Base-by-base conservation (phyloP, 2,797 vertebrate species). In the Squalus acanthias region DNA sequence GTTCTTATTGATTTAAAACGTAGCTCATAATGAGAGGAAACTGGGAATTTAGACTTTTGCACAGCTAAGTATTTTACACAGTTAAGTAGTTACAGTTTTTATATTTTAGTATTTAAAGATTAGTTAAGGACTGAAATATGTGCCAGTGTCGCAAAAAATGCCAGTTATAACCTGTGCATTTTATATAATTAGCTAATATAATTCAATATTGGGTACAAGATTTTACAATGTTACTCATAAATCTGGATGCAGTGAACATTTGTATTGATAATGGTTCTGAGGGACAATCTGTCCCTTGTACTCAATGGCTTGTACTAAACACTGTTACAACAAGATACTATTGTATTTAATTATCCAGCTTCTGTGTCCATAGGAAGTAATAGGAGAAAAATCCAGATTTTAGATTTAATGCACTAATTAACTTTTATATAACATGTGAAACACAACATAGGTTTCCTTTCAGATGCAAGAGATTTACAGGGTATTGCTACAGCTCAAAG, bases 321-420 rank as follows among this genome's bases (percentile, higher is more conserved):
- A 39, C 8, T 39, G 46, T 46, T 50, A 46, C 82, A 85, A 85
- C 20, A 22, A 50, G 82, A 50, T 9, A 24, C 65, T 93, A n/a
- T 12, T 69, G 63, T 26, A 69, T 22, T 10, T 46, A 69, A 69
- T 69, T 8, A 22, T 1, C 22, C 91, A 93, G 65, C n/a, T 46
- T 46, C 20, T 69, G 91, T 39, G 69, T 93, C 89, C 91, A 69
- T 69, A 26, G 89, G 12, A 91, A 92, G n/a, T 92, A 92, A 92
- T 92, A 6, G 20, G 63, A 67, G n/a, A 20, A 93, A 39, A 93
- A 69, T 93, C n/a, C 91, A 93, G 65, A 69, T 69, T 93, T 93
- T 24, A 93, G 65, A 93, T 69, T 39, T 67, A 93, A 46, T 69
- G 63, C 5, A 24, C 65, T 69, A 3, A 65, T 92, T 92, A 92